Conservation (phyloP, 2,888 invertebrate genomes). For the Glaucopsyche alexis region DNA sequence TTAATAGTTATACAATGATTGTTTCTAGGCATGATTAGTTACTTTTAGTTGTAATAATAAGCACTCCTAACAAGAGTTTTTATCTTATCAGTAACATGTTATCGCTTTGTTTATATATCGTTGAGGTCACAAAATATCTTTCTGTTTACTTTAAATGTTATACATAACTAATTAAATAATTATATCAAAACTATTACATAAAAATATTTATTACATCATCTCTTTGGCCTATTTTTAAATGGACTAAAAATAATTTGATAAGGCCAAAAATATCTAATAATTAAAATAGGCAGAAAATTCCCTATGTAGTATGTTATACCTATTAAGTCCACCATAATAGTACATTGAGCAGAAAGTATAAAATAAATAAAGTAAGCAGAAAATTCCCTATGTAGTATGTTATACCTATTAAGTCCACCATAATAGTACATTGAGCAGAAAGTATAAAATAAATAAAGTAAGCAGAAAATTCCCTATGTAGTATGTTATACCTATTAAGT, state of each 20-base stretch:
- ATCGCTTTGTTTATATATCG: not conserved
- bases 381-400: too few relatives aligned
- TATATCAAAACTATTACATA: not conserved
- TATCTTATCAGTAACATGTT: not conserved
- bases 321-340: not conserved
- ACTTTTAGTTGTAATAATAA: not conserved
- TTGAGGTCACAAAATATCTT: not conserved
- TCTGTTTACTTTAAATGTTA: not conserved
- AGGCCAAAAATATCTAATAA: too few relatives aligned
- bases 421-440: not conserved
- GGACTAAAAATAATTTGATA: not conserved
- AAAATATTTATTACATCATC: not conserved
- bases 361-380: slow-evolving; percentile 5
- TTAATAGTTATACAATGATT: not conserved
- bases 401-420: too few relatives aligned
- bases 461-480: too few relatives aligned
- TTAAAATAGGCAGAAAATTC: too few relatives aligned
- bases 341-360: not conserved
- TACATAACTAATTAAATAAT: not conserved
- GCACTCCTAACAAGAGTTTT: not conserved
- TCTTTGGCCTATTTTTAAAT: not conserved
- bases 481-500: not conserved
- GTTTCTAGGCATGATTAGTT: not conserved
- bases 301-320: not conserved
- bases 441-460: not conserved